Base-by-base conservation (phyloP, 2,888 invertebrate genomes). In the Ornithoptera alexandrae region DNA sequence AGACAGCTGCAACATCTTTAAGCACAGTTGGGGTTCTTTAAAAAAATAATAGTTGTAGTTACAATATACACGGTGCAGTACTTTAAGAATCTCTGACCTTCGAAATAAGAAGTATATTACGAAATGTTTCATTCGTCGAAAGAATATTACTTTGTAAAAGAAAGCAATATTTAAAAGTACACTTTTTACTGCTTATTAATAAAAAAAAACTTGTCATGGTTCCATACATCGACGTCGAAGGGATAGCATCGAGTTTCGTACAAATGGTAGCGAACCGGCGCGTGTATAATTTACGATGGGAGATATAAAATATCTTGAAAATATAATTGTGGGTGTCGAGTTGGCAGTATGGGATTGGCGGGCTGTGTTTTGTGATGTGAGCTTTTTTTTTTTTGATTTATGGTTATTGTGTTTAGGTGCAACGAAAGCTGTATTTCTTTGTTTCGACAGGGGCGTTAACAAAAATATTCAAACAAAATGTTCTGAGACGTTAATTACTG, bases 301-400 rank as follows among this genome's bases (percentile, higher is more conserved):
- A 72, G 76, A 74, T 78, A 77, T 79, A 79, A 79, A 78, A 76
- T 76, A 78, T 74, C 76, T 76, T 74, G 74, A 78, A 79, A 78
- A 77, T 78, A 78, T 79, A 79, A 79, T 79, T 78, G 76, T 72
- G 69, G 77, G 76, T 78, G 76, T 78, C 75, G 77, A 78, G 68
- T 71, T 66, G 73, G 73, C 65, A 71, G 73, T 63, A 68, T 59
- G 70, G 65, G 59, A 75, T 72, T 76, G 74, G 75, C 73, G 74
- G 50, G 74, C 69, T 72, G 70, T 72, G 73, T 73, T 74, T 70
- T 72, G 70, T 68, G 69, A 72, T 70, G 69, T 53, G 42, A 64
- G 68, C 18, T 17, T 50, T 12, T 50, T 50, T 50, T 50, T 56
- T 65, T 60, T 42, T 69, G 68, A 71, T 66, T 69, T 69, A 71